Conservation (phyloP, 2,888 invertebrate genomes). For the Caenorhabditis panamensis region DNA sequence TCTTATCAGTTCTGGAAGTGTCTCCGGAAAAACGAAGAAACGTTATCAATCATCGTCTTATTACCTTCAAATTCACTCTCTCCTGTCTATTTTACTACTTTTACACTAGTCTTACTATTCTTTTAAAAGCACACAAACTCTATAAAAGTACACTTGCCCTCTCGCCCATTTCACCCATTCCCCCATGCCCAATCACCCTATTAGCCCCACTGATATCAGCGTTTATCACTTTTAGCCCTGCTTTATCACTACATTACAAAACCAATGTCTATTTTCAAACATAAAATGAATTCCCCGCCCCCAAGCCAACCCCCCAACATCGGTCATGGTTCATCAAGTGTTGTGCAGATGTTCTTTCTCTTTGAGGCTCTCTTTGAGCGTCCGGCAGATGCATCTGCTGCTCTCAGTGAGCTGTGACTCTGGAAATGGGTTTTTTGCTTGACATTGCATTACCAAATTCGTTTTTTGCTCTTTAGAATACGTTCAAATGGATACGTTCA, state of each 20-base stretch:
- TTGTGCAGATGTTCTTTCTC: neutral
- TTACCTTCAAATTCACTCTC: too few species aligned
- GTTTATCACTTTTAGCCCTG: too few species aligned
- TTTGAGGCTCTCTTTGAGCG: neutral
- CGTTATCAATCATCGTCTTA: too few species aligned
- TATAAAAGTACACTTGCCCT: neutral
- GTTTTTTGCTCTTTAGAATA: too few species aligned
- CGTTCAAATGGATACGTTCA: too few species aligned
- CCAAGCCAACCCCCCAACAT: neutral
- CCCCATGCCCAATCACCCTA: neutral
- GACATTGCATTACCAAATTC: too few species aligned
- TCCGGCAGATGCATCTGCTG: neutral
- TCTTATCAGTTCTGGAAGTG: too few species aligned
- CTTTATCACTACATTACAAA: neutral
- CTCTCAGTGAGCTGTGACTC: slow-evolving; percentile 8
- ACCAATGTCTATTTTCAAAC: neutral
- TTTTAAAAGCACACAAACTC: neutral
- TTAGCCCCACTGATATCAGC: neutral
- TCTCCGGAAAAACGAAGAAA: too few species aligned
- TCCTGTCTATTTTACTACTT: too few species aligned
- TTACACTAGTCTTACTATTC: too few species aligned
- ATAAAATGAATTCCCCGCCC: too few species aligned
- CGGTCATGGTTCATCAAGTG: neutral
- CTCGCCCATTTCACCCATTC: neutral
- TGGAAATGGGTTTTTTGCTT: too few species aligned